These are phyloP conservation scores for Nyctalus aviator DNA, from an alignment of 2,797 vertebrate genomes.

Conservation along the genomic window DNA sequence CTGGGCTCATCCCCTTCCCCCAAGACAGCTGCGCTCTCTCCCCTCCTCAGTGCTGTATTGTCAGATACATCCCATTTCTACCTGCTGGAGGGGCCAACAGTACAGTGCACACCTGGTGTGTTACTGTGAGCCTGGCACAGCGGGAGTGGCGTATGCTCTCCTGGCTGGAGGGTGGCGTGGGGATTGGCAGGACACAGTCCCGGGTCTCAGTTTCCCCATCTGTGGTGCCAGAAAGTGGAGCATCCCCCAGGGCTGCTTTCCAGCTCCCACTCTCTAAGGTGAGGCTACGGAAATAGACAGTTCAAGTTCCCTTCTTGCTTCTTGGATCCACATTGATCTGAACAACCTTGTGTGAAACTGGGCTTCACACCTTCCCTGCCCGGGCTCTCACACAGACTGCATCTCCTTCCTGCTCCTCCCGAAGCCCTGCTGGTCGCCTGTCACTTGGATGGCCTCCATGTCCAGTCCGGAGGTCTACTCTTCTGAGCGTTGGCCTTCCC, in stretches of 20 bases:
- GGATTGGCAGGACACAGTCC: no score
- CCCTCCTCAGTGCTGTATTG: not conserved
- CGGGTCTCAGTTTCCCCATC: no score
- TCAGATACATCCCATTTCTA: not conserved
- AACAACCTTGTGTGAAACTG: not conserved
- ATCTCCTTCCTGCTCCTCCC: not conserved
- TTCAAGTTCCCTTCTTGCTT: not conserved
- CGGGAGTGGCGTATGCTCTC: not conserved
- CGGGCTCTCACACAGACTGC: not conserved
- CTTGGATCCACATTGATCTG: not conserved
- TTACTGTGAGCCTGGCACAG: not conserved
- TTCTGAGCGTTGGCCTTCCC: not conserved
- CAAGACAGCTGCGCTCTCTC: no score
- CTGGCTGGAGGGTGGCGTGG: fast-evolving
- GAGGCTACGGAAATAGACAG: fast-evolving
- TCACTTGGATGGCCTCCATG: not conserved
- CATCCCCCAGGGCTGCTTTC: no score
- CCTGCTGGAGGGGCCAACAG: not conserved
- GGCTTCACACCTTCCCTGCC: not conserved
- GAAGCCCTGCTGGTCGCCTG: not conserved
- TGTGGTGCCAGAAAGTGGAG: no score
- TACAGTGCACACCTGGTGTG: no score
- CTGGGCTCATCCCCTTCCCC: not conserved
- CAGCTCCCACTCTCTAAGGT: no score
- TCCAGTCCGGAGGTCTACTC: not conserved